Percentiles rank a stretch among this genome's conserved stretches.
phyloP scores from a whole-genome alignment of 2,113 vertebrate genomes.

The Eptatretus burgeri region DNA sequence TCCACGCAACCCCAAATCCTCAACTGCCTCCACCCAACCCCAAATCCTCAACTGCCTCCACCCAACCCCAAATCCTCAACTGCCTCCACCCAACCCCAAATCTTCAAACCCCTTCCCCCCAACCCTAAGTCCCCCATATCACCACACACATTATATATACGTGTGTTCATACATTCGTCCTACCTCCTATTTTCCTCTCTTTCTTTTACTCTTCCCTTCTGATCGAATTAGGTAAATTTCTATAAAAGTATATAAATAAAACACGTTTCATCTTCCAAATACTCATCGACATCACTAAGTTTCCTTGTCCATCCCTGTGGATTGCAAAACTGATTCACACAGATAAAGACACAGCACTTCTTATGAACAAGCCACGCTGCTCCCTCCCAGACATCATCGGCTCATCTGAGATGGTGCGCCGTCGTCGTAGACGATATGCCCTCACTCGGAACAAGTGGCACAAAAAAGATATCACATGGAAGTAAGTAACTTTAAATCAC shows the following conservation, averaged over 20 bases:
- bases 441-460: constrained; percentile 33
- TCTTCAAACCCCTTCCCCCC: too few species aligned
- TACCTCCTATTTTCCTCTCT: not conserved
- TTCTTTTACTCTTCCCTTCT: too few species aligned
- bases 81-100: too few species aligned
- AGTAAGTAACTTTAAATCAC: constrained; percentile 13
- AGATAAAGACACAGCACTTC: constrained; percentile 24
- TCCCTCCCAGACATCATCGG: constrained; percentile 44
- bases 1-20: too few species aligned
- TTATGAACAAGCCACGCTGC: constrained; percentile 41
- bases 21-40: too few species aligned
- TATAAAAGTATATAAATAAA: fast-evolving
- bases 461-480: constrained; percentile 33
- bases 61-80: too few species aligned
- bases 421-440: constrained; percentile 19
- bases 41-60: too few species aligned
- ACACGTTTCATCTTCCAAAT: not conserved
- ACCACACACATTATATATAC: too few species aligned
- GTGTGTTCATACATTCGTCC: not conserved
- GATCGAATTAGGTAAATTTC: too few species aligned
- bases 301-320: not conserved
- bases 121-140: too few species aligned
- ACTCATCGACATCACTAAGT: not conserved
- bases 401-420: constrained; percentile 20
- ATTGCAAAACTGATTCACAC: constrained; percentile 6